phyloP scores from a whole-genome alignment of 2,797 vertebrate species.

The Myiotriccus ornatus region DNA sequence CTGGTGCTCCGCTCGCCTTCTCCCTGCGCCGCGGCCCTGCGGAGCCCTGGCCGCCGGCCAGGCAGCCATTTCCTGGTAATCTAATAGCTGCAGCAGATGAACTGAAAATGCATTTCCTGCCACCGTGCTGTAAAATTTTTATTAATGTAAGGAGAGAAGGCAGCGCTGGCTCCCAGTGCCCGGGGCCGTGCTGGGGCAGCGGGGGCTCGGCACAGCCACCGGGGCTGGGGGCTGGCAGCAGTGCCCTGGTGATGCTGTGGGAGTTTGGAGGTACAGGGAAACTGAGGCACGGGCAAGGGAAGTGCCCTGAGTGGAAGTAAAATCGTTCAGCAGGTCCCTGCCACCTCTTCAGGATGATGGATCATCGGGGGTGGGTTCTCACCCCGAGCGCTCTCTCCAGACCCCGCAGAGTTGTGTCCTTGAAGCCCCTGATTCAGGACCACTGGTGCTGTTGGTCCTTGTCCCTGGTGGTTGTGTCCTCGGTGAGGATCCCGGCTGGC shows the following conservation, averaged over 20 bases:
- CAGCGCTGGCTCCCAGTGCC: conserved; percentile 57
- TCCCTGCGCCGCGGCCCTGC: conserved; percentile 39
- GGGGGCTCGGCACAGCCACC: not conserved
- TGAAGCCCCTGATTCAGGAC: not conserved
- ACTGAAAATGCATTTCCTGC: conserved; percentile 83
- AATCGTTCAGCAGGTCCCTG: not conserved
- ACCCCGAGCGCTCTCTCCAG: fast-evolving
- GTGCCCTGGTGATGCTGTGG: not conserved
- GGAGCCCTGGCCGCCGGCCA: conserved; percentile 72
- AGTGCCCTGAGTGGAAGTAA: not conserved
- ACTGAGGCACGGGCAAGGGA: not conserved
- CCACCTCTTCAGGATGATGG: not conserved
- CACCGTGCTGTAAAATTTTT: conserved; percentile 76
- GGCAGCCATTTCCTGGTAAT: conserved; percentile 79
- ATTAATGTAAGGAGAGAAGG: conserved; percentile 79
- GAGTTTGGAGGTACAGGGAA: not conserved
- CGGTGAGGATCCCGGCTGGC: fast-evolving
- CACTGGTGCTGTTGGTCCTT: not conserved
- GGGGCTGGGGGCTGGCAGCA: fast-evolving
- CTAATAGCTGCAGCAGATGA: conserved; percentile 79
- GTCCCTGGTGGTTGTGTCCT: not conserved
- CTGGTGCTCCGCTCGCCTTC: conserved; percentile 25
- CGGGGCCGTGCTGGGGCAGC: not conserved
- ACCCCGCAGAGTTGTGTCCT: fast-evolving
- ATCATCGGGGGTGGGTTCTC: fast-evolving